Evolutionary conservation across 2,113 vertebrate species (phyloP).

Genomic region (Phainopepla nitens): DNA sequence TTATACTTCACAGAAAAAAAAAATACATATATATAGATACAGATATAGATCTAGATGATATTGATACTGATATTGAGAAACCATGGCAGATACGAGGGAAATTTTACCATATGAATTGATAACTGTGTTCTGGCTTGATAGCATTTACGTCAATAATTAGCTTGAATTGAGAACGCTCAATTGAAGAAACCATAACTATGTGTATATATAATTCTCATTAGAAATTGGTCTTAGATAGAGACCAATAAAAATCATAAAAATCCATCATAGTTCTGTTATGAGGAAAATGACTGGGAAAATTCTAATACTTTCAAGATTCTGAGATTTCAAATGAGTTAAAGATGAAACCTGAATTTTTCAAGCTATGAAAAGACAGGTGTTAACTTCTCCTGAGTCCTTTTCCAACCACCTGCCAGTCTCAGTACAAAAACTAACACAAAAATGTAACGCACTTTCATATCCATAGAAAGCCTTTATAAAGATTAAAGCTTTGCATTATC

Average conservation of each 20-base stretch:
- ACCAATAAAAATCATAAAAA: neutral
- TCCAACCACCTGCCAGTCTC: conserved; percentile 19
- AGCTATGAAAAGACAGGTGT: conserved; percentile 20
- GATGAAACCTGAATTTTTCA: conserved; percentile 8
- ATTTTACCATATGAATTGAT: neutral
- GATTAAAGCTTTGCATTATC: conserved; percentile 21
- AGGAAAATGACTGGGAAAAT: neutral
- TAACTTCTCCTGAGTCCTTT: conserved; percentile 39
- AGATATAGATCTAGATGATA: too few relatives aligned
- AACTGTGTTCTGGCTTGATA: neutral
- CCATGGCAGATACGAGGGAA: neutral
- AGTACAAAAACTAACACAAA: conserved; percentile 36
- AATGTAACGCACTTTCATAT: conserved; percentile 11
- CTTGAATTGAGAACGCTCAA: neutral
- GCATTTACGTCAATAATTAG: neutral
- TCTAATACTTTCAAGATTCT: neutral
- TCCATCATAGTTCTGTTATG: neutral
- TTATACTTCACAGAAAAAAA: neutral
- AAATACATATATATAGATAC: too few relatives aligned
- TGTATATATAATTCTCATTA: neutral
- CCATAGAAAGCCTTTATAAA: conserved; percentile 1
- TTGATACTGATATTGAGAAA: neutral
- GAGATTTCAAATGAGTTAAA: conserved; percentile 8
- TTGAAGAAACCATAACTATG: neutral
- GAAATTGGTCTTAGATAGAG: neutral